Conservation (phyloP, 1,140 invertebrate species). For the Hylaeus anthracinus region DNA sequence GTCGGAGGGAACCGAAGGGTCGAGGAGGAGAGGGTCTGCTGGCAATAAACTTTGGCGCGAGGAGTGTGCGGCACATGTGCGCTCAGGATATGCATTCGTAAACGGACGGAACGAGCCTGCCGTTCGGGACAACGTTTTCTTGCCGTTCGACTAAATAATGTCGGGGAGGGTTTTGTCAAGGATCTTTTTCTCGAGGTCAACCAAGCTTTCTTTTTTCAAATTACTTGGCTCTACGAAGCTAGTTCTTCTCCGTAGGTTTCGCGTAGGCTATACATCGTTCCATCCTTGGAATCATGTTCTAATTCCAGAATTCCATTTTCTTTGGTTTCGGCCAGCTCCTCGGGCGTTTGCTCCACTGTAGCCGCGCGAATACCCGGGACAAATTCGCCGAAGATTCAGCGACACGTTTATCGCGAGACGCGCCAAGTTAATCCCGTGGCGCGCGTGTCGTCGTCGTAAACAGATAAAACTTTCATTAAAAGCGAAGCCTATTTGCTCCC, state of each 20-base stretch:
- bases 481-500: conserved; percentile 35
- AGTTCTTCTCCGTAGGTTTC: no score
- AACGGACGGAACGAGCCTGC: conserved; percentile 28
- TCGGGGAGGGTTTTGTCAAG: background rate
- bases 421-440: background rate
- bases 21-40: conserved; percentile 37
- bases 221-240: no score
- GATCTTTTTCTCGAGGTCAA: background rate
- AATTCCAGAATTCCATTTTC: no score
- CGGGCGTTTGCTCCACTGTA: background rate
- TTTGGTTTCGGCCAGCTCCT: no score
- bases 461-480: conserved; percentile 45
- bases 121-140: conserved; percentile 27
- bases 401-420: conserved; percentile 16
- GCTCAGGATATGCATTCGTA: conserved; percentile 52
- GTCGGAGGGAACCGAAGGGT: background rate
- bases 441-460: background rate
- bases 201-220: background rate
- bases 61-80: conserved; percentile 76
- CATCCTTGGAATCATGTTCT: no score
- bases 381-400: conserved; percentile 25
- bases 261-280: no score
- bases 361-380: background rate
- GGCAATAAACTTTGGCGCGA: conserved; percentile 74
- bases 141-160: background rate